Evolutionary conservation across 2,113 vertebrate species (phyloP).

Genomic region (Brachyhypopomus gauderio): DNA sequence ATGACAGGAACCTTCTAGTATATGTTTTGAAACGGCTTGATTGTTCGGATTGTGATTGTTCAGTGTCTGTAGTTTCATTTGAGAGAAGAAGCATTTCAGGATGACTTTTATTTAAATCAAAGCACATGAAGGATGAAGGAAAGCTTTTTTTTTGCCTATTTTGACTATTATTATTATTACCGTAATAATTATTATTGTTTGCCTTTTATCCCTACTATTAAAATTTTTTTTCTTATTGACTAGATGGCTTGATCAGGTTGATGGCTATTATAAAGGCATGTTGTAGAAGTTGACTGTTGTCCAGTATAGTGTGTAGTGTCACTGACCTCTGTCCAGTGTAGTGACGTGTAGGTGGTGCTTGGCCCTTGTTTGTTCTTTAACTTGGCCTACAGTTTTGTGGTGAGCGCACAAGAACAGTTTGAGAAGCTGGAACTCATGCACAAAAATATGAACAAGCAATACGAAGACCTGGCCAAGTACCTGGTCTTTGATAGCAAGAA

Average conservation of each 20-base stretch:
- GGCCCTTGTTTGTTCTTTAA: slow-evolving; percentile 69
- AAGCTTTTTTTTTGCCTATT: too few species aligned
- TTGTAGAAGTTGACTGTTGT: neutral
- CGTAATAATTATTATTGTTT: too few species aligned
- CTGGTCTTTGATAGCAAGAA: slow-evolving; percentile 84
- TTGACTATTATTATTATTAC: too few species aligned
- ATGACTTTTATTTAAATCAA: too few species aligned
- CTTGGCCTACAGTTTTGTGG: slow-evolving; percentile 77
- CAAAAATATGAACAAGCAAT: slow-evolving; percentile 84
- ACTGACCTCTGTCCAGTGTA: neutral
- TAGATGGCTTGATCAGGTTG: neutral
- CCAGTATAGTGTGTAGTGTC: neutral
- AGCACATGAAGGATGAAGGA: too few species aligned
- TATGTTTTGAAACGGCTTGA: too few species aligned
- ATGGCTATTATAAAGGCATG: neutral
- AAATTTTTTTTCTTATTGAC: neutral
- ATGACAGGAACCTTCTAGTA: too few species aligned
- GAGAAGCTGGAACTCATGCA: slow-evolving; percentile 82
- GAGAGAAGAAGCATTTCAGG: too few species aligned
- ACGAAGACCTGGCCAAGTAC: slow-evolving; percentile 73
- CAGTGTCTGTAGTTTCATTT: too few species aligned
- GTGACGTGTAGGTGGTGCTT: slow-evolving; percentile 1
- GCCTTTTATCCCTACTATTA: too few species aligned
- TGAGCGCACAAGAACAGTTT: slow-evolving; percentile 74
- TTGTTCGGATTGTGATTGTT: too few species aligned